Percentiles rank a stretch among this genome's conserved stretches.
Evolutionary conservation across 2,113 vertebrate species (phyloP).

Genomic region (Albula glossodonta): DNA sequence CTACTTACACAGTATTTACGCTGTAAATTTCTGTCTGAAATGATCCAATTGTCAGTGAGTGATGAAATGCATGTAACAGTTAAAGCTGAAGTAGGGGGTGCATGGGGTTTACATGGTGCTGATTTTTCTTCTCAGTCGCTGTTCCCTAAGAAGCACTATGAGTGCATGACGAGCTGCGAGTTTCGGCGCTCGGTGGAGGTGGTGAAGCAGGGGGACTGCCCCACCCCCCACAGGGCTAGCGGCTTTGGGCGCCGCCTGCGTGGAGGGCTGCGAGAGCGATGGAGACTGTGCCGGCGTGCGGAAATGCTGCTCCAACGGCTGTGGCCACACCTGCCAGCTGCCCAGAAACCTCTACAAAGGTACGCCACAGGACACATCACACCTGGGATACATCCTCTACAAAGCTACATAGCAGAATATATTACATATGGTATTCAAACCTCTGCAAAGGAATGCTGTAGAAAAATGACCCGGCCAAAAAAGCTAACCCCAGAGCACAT

Average conservation of each 20-base stretch:
- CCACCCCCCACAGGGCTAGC: conserved; percentile 80
- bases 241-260: conserved; percentile 91
- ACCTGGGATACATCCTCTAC: not conserved
- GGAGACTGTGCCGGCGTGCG: conserved; percentile 82
- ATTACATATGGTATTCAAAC: too few relatives aligned
- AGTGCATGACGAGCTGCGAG: conserved; percentile 92
- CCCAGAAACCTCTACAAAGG: conserved; percentile 88
- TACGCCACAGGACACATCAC: conserved; percentile 41
- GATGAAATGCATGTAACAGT: too few relatives aligned
- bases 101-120: too few relatives aligned
- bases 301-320: conserved; percentile 91
- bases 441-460: too few relatives aligned
- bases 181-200: conserved; percentile 81
- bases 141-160: conserved; percentile 86
- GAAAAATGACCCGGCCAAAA: too few relatives aligned
- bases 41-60: too few relatives aligned
- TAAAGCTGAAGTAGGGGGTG: too few relatives aligned
- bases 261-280: conserved; percentile 86
- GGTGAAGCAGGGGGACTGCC: conserved; percentile 86
- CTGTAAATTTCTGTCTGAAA: too few relatives aligned
- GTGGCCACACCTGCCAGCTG: conserved; percentile 89
- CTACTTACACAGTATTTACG: too few relatives aligned
- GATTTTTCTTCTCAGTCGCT: conserved; percentile 61
- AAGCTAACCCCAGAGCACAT: too few relatives aligned
- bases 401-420: too few relatives aligned